phyloP scores from a whole-genome alignment of 2,797 vertebrate species.

The Diplodus sargus region DNA sequence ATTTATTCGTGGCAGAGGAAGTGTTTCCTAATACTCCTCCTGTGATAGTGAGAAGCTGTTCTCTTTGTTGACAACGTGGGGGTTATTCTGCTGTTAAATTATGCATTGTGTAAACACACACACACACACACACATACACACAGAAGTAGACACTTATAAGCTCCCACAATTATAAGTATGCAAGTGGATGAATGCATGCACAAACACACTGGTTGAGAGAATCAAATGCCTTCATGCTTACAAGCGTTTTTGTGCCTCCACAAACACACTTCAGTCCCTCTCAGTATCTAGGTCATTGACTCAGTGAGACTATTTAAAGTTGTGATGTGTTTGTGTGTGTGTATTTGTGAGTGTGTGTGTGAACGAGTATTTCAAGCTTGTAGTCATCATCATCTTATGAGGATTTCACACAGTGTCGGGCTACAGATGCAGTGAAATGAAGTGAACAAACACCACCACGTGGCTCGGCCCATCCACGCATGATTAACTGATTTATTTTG shows the following conservation, averaged over 20 bases:
- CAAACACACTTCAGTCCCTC: slow-evolving; percentile 29
- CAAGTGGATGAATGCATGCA: slow-evolving; percentile 8
- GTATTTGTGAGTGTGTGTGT: slow-evolving; percentile 32
- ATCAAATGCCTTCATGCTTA: slow-evolving; percentile 27
- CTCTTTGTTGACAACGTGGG: slow-evolving; percentile 42
- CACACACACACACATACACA: background rate
- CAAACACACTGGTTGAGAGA: background rate
- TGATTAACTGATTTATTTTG: slow-evolving; percentile 5
- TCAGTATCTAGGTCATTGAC: slow-evolving; percentile 60
- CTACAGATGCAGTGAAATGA: slow-evolving; percentile 21
- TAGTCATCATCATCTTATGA: slow-evolving; percentile 34
- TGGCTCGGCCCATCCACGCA: background rate
- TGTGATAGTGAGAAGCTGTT: slow-evolving; percentile 40
- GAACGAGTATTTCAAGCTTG: slow-evolving; percentile 43
- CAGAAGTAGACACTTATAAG: slow-evolving; percentile 4
- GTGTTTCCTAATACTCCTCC: slow-evolving; percentile 30
- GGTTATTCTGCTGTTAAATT: slow-evolving; percentile 66
- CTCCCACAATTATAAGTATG: slow-evolving; percentile 19
- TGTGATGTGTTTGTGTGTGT: slow-evolving; percentile 30
- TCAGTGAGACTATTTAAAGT: slow-evolving; percentile 62
- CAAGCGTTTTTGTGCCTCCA: slow-evolving; percentile 28
- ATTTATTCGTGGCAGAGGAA: slow-evolving; percentile 35
- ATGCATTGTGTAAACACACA: slow-evolving; percentile 50
- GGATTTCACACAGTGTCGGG: slow-evolving; percentile 30
- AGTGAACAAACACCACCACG: slow-evolving; percentile 11